phyloP scores from a whole-genome alignment of 2,113 vertebrate genomes.

The Alectura lathami region DNA sequence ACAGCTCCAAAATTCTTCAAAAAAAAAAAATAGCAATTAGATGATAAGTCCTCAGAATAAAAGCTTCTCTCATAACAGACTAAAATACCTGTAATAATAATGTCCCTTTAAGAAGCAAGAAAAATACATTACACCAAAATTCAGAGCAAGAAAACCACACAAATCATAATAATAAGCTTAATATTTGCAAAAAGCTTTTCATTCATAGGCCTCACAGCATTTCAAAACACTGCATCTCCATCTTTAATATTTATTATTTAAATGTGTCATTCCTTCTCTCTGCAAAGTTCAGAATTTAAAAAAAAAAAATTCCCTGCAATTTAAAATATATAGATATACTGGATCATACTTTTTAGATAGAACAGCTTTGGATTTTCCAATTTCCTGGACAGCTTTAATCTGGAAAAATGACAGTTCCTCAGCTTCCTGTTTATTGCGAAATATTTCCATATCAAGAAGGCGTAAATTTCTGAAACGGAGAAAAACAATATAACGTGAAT shows the following conservation, averaged over 20 bases:
- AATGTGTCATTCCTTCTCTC: not conserved
- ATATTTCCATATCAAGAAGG: conserved; percentile 82
- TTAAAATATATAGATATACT: not conserved
- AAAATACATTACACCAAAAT: not conserved
- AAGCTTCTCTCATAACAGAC: not conserved
- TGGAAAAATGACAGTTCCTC: conserved; percentile 84
- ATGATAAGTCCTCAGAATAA: not conserved
- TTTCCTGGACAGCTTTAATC: conserved; percentile 76
- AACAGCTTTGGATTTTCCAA: conserved; percentile 76
- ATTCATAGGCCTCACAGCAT: not conserved
- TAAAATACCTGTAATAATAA: not conserved
- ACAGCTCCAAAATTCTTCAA: not conserved
- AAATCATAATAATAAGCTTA: not conserved
- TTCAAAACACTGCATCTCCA: not conserved
- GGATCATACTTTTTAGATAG: conserved; percentile 82
- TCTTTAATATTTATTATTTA: not conserved
- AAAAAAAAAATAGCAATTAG: not conserved
- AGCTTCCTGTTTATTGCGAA: conserved; percentile 79
- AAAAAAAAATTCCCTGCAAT: not conserved
- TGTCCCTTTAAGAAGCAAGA: not conserved
- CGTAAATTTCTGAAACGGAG: conserved; percentile 81
- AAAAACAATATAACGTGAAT: not conserved
- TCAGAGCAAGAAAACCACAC: not conserved
- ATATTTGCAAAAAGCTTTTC: not conserved
- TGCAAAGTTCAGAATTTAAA: not conserved